phyloP scores from a whole-genome alignment of 1,140 invertebrate species.

The Pristionchus pacificus region DNA sequence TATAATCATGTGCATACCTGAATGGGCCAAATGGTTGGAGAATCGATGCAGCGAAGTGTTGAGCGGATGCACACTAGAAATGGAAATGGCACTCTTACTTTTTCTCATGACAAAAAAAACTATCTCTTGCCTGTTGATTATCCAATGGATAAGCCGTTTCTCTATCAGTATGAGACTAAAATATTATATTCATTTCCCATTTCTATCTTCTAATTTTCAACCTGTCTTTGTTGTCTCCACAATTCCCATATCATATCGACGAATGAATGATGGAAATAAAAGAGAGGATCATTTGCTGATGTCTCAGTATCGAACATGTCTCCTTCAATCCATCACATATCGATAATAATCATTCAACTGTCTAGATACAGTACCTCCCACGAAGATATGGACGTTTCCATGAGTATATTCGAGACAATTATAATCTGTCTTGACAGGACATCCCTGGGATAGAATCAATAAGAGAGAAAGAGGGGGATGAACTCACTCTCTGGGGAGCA shows the following conservation, averaged over 20 bases:
- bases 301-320: constrained; percentile 38
- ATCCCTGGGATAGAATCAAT: constrained; percentile 21
- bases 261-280: constrained; percentile 38
- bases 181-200: too few relatives aligned
- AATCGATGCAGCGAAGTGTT: constrained; percentile 28
- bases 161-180: constrained; percentile 25
- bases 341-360: neutral
- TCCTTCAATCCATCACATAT: constrained; percentile 4
- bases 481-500: constrained; percentile 26
- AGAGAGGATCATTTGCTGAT: constrained; percentile 35
- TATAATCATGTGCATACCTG: constrained; percentile 4
- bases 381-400: constrained; percentile 40
- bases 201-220: neutral
- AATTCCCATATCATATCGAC: constrained; percentile 38
- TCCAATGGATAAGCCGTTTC: constrained; percentile 32
- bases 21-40: constrained; percentile 24
- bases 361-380: constrained; percentile 22
- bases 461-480: neutral
- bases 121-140: too few relatives aligned
- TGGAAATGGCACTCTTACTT: too few relatives aligned
- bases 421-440: constrained; percentile 29
- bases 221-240: constrained; percentile 38
- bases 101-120: too few relatives aligned
- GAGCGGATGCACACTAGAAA: constrained; percentile 27
- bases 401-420: constrained; percentile 40